Conservation (phyloP, 64 coral and sea anemone species). For the Stylophora pistillata region DNA sequence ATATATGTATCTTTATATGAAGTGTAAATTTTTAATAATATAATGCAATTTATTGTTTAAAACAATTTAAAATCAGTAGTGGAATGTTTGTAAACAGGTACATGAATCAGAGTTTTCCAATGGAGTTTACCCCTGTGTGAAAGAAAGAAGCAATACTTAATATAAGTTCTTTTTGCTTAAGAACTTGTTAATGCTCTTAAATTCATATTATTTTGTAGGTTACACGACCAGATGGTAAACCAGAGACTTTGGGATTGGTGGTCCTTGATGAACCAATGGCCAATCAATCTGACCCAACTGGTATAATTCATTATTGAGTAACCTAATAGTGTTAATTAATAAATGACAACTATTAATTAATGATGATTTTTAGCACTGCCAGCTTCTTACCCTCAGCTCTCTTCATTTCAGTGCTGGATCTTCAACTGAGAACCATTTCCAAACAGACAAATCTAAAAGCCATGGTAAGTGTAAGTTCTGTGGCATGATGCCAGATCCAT, state of each 20-base stretch:
- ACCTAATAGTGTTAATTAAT: not conserved
- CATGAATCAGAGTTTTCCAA: too few relatives aligned
- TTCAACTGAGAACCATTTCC: constrained; percentile 79
- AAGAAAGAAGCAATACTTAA: too few relatives aligned
- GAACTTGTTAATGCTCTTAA: not conserved
- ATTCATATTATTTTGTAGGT: constrained; percentile 52
- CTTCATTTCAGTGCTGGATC: constrained; percentile 71
- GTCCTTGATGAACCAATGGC: constrained; percentile 97
- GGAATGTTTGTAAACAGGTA: too few relatives aligned
- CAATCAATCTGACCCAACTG: constrained; percentile 97
- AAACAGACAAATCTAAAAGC: constrained; percentile 97
- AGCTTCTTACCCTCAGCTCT: not conserved
- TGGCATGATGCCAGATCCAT: too few relatives aligned
- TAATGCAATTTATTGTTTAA: too few relatives aligned
- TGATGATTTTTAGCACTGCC: too few relatives aligned
- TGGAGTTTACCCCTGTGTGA: too few relatives aligned
- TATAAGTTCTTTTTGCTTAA: not conserved
- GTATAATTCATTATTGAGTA: constrained; percentile 14
- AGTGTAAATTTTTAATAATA: too few relatives aligned
- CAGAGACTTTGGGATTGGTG: constrained; percentile 86
- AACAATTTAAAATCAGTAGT: too few relatives aligned
- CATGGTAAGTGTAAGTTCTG: constrained; percentile 54
- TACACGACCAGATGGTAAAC: constrained; percentile 97
- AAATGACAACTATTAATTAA: not conserved
- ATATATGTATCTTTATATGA: too few relatives aligned